These are phyloP conservation scores for Boleophthalmus pectinirostris DNA, from an alignment of 2,113 vertebrate genomes.

Conservation along the genomic window DNA sequence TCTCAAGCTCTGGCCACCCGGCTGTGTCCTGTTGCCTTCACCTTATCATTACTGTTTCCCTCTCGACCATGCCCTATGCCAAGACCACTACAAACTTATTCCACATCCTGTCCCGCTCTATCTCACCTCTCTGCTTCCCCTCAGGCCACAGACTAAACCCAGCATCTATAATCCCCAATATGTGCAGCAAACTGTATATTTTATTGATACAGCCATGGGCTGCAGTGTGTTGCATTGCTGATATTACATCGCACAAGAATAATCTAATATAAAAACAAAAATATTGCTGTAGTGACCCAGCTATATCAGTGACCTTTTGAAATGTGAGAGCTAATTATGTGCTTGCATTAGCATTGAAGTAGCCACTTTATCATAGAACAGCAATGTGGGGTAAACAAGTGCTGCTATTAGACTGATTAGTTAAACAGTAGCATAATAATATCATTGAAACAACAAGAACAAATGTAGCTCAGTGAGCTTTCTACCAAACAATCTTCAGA, in stretches of 20 bases:
- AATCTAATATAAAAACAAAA: not conserved
- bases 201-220: constrained; percentile 18
- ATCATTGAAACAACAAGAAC: not conserved
- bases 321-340: not conserved
- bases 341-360: constrained; percentile 3
- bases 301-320: not conserved
- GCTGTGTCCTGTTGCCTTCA: not conserved
- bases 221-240: not conserved
- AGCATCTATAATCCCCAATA: constrained; percentile 1
- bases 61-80: not conserved
- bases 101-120: not conserved
- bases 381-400: constrained; percentile 2
- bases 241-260: not conserved
- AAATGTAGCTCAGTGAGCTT: not conserved
- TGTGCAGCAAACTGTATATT: constrained; percentile 9
- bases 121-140: not conserved
- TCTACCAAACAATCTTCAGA: not conserved
- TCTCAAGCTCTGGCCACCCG: not conserved
- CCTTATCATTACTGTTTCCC: constrained; percentile 1
- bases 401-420: constrained; percentile 5
- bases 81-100: not conserved
- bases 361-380: constrained; percentile 9
- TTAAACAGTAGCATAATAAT: not conserved
- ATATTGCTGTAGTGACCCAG: not conserved
- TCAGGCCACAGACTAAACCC: not conserved